These are phyloP conservation scores for Rhopalosiphum maidis DNA, from an alignment of 1,140 invertebrate species.

Conservation along the genomic window DNA sequence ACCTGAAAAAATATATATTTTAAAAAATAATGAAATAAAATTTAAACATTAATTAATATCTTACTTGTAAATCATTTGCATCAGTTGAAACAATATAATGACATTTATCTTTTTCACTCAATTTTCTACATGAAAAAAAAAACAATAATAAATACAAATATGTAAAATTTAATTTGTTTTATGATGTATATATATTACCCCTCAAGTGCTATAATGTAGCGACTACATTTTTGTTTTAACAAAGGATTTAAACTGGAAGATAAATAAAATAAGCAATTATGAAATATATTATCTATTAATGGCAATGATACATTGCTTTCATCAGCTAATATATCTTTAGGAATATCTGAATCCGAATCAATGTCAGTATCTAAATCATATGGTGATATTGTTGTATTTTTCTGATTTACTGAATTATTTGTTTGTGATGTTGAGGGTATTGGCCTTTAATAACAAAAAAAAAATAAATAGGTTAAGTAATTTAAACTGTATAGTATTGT, in stretches of 20 bases:
- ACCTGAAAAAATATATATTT: constrained; percentile 26
- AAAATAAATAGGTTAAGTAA: background rate
- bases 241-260: constrained; percentile 41
- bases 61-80: constrained; percentile 33
- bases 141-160: background rate
- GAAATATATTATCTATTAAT: constrained; percentile 57
- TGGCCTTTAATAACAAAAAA: background rate
- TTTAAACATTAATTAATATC: background rate
- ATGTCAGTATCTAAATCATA: constrained; percentile 59
- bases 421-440: constrained; percentile 33
- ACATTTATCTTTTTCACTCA: constrained; percentile 36
- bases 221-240: constrained; percentile 49
- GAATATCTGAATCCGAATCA: constrained; percentile 58
- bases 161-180: background rate
- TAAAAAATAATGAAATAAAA: background rate
- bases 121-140: constrained; percentile 31
- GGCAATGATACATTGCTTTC: constrained; percentile 41
- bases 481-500: background rate
- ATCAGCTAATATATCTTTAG: constrained; percentile 34
- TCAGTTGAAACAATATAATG: constrained; percentile 55
- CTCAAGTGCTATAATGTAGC: constrained; percentile 60
- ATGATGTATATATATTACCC: constrained; percentile 58
- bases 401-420: background rate
- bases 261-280: constrained; percentile 56
- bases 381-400: constrained; percentile 9